Percentiles rank a stretch among this genome's conserved stretches.
phyloP scores from a whole-genome alignment of 2,888 invertebrate species.

The Loripinus fragilis region DNA sequence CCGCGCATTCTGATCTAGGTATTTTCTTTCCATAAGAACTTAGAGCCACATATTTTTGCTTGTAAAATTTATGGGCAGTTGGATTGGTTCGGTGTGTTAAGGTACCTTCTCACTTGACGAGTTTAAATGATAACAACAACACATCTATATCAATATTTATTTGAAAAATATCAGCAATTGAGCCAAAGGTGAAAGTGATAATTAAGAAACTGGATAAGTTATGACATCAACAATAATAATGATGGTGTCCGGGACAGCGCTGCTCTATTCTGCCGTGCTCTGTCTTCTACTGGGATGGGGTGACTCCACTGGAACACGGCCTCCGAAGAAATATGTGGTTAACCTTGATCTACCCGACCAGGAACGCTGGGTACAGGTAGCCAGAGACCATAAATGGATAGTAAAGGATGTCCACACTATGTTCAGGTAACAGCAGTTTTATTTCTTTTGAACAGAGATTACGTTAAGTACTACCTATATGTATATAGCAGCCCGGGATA shows the following conservation, averaged over 20 bases:
- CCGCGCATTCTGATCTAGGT: too few species aligned
- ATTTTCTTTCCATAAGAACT: too few species aligned
- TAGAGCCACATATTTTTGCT: too few species aligned
- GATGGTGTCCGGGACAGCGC: background rate
- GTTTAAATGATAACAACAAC: too few species aligned
- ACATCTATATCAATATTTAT: too few species aligned
- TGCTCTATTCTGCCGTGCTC: background rate
- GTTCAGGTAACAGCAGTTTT: slow-evolving; percentile 40
- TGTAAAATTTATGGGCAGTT: too few species aligned
- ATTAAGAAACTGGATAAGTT: background rate
- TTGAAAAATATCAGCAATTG: too few species aligned
- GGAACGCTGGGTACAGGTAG: background rate
- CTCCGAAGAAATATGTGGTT: slow-evolving; percentile 50
- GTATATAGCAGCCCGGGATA: too few species aligned
- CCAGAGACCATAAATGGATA: slow-evolving; percentile 22
- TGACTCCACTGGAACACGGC: slow-evolving; percentile 9
- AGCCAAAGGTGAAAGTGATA: background rate
- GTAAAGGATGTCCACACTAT: slow-evolving; percentile 53
- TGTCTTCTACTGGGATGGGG: background rate
- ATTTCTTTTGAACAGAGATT: too few species aligned
- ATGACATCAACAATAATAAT: background rate
- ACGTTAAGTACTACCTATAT: too few species aligned
- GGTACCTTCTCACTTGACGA: too few species aligned
- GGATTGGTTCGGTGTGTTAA: too few species aligned
- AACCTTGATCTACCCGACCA: slow-evolving; percentile 50